A percentile compares a stretch with the other conserved stretches of the same genome.
Conservation (phyloP, 1,140 invertebrate species). For the Saccostrea echinata region DNA sequence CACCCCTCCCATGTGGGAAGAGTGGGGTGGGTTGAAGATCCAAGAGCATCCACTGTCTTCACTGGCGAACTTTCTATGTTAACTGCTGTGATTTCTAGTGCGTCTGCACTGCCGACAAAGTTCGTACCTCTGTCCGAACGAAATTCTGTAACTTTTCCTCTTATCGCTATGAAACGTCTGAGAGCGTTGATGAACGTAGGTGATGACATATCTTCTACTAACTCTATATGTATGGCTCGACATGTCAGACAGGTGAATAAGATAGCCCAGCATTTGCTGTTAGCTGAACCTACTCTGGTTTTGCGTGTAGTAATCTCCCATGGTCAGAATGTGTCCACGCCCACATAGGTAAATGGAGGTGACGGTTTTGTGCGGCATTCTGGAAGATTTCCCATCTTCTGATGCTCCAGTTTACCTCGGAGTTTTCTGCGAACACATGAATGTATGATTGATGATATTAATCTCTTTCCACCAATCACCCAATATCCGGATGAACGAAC, state of each 20-base stretch:
- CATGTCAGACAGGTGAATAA: conserved; percentile 26
- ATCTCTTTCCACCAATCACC: neutral
- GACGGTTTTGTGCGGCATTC: neutral
- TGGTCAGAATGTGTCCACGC: neutral
- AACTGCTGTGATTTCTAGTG: neutral
- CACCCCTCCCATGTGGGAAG: too few relatives aligned
- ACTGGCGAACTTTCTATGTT: neutral
- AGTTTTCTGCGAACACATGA: conserved; percentile 16
- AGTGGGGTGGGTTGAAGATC: conserved; percentile 4
- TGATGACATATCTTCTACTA: conserved; percentile 24
- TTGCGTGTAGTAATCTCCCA: neutral
- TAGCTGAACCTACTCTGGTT: neutral
- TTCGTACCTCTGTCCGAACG: neutral
- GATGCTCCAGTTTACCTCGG: neutral
- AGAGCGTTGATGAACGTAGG: neutral
- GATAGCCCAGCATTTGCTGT: neutral
- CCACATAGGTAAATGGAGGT: conserved; percentile 19
- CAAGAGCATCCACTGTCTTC: conserved; percentile 18
- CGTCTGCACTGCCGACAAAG: conserved; percentile 1
- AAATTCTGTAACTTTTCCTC: neutral
- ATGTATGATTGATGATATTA: neutral
- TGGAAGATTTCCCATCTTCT: conserved; percentile 21
- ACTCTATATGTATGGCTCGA: neutral
- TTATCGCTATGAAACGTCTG: neutral
- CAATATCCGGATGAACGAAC: neutral